These are phyloP conservation scores for Nezara viridula DNA, from an alignment of 2,888 invertebrate genomes.

Conservation along the genomic window DNA sequence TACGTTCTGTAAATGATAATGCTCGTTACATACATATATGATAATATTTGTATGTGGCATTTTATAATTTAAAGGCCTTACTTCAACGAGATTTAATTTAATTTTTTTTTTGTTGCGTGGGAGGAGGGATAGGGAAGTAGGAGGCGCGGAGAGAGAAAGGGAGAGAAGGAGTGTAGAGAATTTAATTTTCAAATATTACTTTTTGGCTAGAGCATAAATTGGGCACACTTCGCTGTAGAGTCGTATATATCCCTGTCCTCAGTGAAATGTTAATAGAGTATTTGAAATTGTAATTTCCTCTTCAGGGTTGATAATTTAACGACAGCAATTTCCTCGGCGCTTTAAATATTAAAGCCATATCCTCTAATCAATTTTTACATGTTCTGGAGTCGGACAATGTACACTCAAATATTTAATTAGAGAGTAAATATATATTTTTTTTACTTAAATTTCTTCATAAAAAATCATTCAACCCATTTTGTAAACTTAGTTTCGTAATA, in stretches of 20 bases:
- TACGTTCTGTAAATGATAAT: no score
- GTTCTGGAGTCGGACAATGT: background rate
- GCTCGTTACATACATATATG: no score
- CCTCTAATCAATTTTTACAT: background rate
- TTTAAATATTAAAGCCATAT: constrained; percentile 17
- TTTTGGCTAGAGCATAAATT: constrained; percentile 8
- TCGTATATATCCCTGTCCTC: background rate
- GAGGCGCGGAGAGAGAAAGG: no score
- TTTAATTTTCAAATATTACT: constrained; percentile 7
- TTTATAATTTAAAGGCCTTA: no score
- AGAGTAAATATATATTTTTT: no score
- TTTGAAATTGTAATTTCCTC: constrained; percentile 33
- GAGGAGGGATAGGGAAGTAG: no score
- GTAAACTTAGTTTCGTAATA: no score
- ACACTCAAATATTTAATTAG: background rate
- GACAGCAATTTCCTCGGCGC: background rate
- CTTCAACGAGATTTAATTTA: no score
- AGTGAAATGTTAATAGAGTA: background rate
- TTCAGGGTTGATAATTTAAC: constrained; percentile 33
- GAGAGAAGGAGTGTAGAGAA: background rate
- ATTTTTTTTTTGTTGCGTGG: no score
- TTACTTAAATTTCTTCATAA: no score
- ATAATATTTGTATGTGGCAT: no score
- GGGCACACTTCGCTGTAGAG: background rate
- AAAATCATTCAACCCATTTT: no score